Evolutionary conservation across 2,113 vertebrate species (phyloP).

Genomic region (Oreamnos americanus): DNA sequence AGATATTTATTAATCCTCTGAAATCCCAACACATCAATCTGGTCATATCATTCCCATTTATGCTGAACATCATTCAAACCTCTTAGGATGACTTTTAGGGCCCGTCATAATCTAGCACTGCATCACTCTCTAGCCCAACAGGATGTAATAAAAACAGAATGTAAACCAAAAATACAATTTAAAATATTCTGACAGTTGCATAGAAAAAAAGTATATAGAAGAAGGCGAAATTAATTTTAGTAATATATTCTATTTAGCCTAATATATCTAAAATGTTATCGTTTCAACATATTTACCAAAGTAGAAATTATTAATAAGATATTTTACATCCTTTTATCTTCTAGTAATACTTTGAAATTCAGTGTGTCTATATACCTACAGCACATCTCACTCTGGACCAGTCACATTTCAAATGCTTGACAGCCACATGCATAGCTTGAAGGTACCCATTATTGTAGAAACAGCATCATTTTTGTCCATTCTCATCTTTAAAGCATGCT

Average conservation of each 20-base stretch:
- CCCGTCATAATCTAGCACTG: neutral
- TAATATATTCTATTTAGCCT: neutral
- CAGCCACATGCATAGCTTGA: rapidly evolving
- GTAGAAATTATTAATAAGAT: neutral
- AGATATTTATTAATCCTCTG: neutral
- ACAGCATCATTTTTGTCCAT: rapidly evolving
- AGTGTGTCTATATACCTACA: rapidly evolving
- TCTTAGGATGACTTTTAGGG: neutral
- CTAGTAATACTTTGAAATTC: neutral
- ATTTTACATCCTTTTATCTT: no score
- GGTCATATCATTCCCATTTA: neutral
- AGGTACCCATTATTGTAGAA: rapidly evolving
- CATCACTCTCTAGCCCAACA: neutral
- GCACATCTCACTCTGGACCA: rapidly evolving
- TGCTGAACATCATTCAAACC: neutral
- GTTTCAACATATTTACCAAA: neutral
- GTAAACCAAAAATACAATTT: neutral
- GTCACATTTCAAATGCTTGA: neutral
- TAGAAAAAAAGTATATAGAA: neutral
- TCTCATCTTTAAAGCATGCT: neutral
- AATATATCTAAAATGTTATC: neutral
- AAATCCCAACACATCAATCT: neutral
- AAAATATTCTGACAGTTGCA: neutral
- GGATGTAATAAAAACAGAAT: neutral
- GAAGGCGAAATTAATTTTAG: neutral